These are phyloP conservation scores for Pterois miles DNA, from an alignment of 2,797 vertebrate species.

Conservation along the genomic window DNA sequence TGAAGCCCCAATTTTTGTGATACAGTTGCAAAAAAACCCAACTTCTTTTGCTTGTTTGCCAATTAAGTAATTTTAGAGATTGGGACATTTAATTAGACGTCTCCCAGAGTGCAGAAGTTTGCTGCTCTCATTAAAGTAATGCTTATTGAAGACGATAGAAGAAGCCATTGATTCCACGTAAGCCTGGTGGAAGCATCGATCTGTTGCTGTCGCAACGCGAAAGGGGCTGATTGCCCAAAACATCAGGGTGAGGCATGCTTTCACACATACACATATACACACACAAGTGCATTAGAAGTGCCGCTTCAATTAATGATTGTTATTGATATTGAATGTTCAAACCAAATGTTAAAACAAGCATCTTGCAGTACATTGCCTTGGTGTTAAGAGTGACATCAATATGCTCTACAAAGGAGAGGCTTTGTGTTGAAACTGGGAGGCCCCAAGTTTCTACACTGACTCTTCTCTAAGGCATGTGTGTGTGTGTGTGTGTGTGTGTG, in stretches of 20 bases:
- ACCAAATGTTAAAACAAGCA: constrained; percentile 14
- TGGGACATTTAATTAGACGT: constrained; percentile 44
- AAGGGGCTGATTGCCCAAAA: constrained; percentile 60
- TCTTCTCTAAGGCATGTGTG: constrained; percentile 13
- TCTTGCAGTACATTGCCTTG: background rate
- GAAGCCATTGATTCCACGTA: constrained; percentile 59
- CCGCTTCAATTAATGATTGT: constrained; percentile 4
- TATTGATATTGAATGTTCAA: constrained; percentile 1
- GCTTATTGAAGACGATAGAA: constrained; percentile 52
- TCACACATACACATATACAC: constrained; percentile 15
- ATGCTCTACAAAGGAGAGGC: background rate
- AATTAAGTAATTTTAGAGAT: constrained; percentile 40
- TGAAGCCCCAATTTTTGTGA: background rate
- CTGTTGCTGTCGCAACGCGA: constrained; percentile 37
- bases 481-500: too few relatives aligned
- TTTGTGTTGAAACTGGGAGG: constrained; percentile 5
- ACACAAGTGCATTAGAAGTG: constrained; percentile 41
- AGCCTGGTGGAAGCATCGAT: constrained; percentile 60
- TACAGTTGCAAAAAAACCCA: background rate
- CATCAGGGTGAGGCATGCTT: constrained; percentile 40
- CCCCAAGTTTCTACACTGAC: constrained; percentile 5
- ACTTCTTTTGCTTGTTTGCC: constrained; percentile 26
- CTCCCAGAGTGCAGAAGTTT: constrained; percentile 39
- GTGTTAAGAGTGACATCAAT: background rate
- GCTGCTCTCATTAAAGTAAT: constrained; percentile 67